These are phyloP conservation scores for Bombus soroeensis DNA, from an alignment of 1,140 invertebrate species.

Conservation along the genomic window DNA sequence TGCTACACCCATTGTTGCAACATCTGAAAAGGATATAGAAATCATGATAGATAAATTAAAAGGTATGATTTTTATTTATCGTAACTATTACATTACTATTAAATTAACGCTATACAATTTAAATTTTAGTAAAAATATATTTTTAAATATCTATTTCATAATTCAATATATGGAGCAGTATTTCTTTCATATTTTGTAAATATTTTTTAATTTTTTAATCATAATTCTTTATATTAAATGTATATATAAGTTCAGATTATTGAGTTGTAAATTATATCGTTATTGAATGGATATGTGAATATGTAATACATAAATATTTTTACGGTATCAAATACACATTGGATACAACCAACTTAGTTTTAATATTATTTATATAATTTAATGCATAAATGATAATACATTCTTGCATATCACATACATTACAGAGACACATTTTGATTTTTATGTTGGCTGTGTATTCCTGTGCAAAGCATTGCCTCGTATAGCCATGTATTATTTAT, in stretches of 20 bases:
- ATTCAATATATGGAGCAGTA: slow-evolving; percentile 26
- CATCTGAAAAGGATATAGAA: slow-evolving; percentile 79
- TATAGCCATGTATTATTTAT: slow-evolving; percentile 80
- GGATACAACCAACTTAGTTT: not conserved
- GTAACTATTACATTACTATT: slow-evolving; percentile 21
- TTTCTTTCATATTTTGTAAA: slow-evolving; percentile 35
- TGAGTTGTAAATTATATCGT: slow-evolving; percentile 5
- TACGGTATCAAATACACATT: not conserved
- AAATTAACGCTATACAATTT: slow-evolving; percentile 37
- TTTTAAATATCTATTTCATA: slow-evolving; percentile 28
- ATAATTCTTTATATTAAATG: slow-evolving; percentile 32
- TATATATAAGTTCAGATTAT: slow-evolving; percentile 41
- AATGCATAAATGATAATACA: slow-evolving; percentile 29
- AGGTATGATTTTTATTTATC: slow-evolving; percentile 70
- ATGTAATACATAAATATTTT: slow-evolving; percentile 38
- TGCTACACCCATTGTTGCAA: slow-evolving; percentile 64
- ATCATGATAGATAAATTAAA: slow-evolving; percentile 80
- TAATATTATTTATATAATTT: slow-evolving; percentile 40
- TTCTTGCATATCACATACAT: slow-evolving; percentile 43
- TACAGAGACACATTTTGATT: slow-evolving; percentile 62
- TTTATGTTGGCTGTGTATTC: slow-evolving; percentile 73
- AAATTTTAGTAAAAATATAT: slow-evolving; percentile 27
- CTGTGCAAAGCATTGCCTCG: slow-evolving; percentile 78
- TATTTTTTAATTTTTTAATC: slow-evolving; percentile 11
- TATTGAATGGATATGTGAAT: slow-evolving; percentile 32